Evolutionary conservation across 2,888 invertebrate genomes (phyloP), one percentile per base, ranked within the genome.

Genomic region (Muschampia plurimacula): DNA sequence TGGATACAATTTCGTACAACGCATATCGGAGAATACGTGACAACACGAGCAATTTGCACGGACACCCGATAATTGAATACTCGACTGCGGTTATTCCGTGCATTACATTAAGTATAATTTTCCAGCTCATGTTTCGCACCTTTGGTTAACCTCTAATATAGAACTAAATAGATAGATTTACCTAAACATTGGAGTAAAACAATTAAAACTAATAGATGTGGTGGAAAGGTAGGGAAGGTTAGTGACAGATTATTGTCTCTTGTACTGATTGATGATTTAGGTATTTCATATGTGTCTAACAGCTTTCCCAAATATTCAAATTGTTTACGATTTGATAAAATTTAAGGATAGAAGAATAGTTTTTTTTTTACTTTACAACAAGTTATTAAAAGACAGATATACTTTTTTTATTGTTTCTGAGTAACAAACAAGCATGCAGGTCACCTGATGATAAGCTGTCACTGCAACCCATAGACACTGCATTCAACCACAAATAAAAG

Each of bases 51-150:
- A 63, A 63, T 64, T 64, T 44, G 63, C 44, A 28, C 28, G 12
- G 39, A 64, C 44, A 64, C 41, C 63, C 41, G 63, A 64, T 44
- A 64, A 64, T 44, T 64, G 63, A 64, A 64, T 64, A 64, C 46
- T 41, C 22, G 63, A 22, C 13, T 64, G 63, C 12, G 44, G 63
- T 64, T 64, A 52, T 15, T 9, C 52, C 15, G 52, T 15, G 52
- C 52, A 52, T 52, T 52, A 52, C 52, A 52, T 52, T 52, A 15
- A 52, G 15, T 52, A 52, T 52, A 52, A 52, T 52, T 52, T 52
- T 15, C 52, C 52, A 52, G 15, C 52, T 52, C 52, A 15, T 52
- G 52, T 52, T 52, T 52, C 52, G 15, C 52, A 52, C 15, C 52
- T 8, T 52, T 15, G 52, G 52, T 15, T 52, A 15, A 52, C 52